Evolutionary conservation across 2,888 invertebrate species (phyloP).

Genomic region (Oxystoma pomonae): DNA sequence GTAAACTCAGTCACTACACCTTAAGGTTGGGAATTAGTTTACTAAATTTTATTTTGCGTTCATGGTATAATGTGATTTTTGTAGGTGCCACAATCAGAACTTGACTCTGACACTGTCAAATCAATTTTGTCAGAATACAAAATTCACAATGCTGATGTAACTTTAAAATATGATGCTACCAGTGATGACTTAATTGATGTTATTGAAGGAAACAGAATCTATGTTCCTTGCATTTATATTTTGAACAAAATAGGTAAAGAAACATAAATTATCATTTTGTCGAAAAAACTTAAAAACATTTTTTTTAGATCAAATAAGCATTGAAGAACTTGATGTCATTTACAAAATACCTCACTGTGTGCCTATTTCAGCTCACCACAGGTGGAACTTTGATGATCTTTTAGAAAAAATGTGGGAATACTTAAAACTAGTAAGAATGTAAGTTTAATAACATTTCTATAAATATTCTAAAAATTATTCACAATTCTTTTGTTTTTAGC

Average conservation of each 20-base stretch:
- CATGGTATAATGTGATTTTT: not conserved
- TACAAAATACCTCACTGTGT: conserved; percentile 99
- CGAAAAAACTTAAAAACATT: conserved; percentile 2
- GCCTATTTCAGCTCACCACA: conserved; percentile 99
- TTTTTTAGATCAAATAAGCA: conserved; percentile 80
- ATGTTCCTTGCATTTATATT: conserved; percentile 97
- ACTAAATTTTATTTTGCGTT: not conserved
- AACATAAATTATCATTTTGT: not conserved
- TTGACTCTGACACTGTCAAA: conserved; percentile 93
- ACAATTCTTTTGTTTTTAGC: conserved; percentile 47
- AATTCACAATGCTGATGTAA: conserved; percentile 98
- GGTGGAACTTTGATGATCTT: conserved; percentile 99
- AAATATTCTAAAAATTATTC: too few species aligned
- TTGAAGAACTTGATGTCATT: conserved; percentile 95
- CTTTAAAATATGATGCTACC: conserved; percentile 89
- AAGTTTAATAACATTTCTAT: conserved; percentile 40
- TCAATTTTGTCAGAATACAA: conserved; percentile 96
- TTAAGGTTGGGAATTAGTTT: too few species aligned
- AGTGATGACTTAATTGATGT: conserved; percentile 98
- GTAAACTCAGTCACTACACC: too few species aligned
- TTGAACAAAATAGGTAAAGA: conserved; percentile 93
- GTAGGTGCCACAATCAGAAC: conserved; percentile 81
- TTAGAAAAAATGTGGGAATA: conserved; percentile 99
- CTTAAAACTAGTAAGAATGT: conserved; percentile 88
- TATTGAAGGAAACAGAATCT: conserved; percentile 97